These are phyloP conservation scores for Anabas testudineus DNA, from an alignment of 2,797 vertebrate genomes.

Conservation along the genomic window DNA sequence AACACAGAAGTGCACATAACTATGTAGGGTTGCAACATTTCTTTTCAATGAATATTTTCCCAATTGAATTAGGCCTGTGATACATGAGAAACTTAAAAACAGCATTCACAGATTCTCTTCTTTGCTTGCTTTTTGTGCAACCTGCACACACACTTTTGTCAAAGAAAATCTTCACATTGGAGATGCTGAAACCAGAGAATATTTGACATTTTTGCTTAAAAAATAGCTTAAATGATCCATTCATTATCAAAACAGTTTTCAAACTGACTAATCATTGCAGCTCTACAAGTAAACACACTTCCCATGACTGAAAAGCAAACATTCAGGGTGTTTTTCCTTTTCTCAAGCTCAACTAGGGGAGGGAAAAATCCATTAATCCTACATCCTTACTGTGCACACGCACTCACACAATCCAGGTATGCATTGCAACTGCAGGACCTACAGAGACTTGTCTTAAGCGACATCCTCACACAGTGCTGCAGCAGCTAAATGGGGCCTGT, in stretches of 20 bases:
- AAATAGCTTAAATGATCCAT: background rate
- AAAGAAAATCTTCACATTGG: background rate
- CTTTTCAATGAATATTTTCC: background rate
- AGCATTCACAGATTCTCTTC: background rate
- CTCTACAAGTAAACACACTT: background rate
- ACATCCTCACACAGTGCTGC: slow-evolving; percentile 36
- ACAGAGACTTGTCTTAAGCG: slow-evolving; percentile 29
- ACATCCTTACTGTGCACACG: slow-evolving; percentile 3
- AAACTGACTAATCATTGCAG: background rate
- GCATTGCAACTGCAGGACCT: slow-evolving; percentile 3
- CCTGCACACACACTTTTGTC: background rate
- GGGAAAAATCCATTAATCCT: slow-evolving; percentile 17
- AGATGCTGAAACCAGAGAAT: background rate
- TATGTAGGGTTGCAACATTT: background rate
- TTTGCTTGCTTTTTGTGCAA: background rate
- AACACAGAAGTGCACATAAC: slow-evolving; percentile 14
- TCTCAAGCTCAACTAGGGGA: slow-evolving; percentile 5
- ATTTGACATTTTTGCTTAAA: background rate
- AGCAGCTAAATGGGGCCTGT: slow-evolving; percentile 60
- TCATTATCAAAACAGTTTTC: background rate
- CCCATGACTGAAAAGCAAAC: slow-evolving; percentile 13
- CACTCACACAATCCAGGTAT: slow-evolving; percentile 21
- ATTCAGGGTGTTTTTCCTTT: slow-evolving; percentile 24
- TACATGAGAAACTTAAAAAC: background rate
- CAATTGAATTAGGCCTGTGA: background rate